These are phyloP conservation scores for Hypotaenidia philippensis DNA, from an alignment of 2,797 vertebrate genomes.

Conservation along the genomic window DNA sequence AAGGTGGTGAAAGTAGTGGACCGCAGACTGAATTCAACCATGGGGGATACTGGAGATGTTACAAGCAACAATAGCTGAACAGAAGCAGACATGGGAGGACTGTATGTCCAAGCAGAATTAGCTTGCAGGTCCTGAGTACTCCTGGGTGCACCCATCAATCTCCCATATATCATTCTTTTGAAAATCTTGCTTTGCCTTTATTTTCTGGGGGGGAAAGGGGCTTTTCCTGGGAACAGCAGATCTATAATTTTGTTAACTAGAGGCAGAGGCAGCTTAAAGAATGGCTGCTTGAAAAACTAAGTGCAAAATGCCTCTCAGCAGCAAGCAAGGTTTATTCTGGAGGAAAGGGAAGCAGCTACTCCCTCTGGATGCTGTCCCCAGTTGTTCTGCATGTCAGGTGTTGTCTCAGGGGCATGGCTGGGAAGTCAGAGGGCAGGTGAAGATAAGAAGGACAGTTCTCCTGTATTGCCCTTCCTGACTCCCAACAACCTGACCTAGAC, in stretches of 20 bases:
- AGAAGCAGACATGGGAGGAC: not conserved
- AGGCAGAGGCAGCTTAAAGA: not conserved
- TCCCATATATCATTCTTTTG: not conserved
- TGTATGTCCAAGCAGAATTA: not conserved
- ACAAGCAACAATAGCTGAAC: not conserved
- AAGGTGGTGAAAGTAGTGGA: not conserved
- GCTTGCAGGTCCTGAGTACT: not conserved
- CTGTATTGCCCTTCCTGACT: not conserved
- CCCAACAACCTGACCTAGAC: not conserved
- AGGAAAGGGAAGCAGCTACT: not conserved
- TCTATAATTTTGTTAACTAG: not conserved
- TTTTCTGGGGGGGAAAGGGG: not conserved
- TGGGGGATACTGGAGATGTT: not conserved
- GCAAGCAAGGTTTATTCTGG: not conserved
- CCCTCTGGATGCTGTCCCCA: not conserved
- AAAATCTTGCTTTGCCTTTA: not conserved
- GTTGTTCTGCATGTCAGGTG: not conserved
- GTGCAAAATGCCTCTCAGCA: not conserved
- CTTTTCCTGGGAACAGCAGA: not conserved
- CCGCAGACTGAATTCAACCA: not conserved
- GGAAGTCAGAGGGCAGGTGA: not conserved
- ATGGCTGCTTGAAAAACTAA: not conserved
- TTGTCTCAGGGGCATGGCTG: not conserved
- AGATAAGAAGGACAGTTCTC: not conserved
- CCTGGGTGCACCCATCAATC: not conserved